These are phyloP conservation scores for Sminthurinus aureus DNA, from an alignment of 2,888 invertebrate species.

Conservation along the genomic window DNA sequence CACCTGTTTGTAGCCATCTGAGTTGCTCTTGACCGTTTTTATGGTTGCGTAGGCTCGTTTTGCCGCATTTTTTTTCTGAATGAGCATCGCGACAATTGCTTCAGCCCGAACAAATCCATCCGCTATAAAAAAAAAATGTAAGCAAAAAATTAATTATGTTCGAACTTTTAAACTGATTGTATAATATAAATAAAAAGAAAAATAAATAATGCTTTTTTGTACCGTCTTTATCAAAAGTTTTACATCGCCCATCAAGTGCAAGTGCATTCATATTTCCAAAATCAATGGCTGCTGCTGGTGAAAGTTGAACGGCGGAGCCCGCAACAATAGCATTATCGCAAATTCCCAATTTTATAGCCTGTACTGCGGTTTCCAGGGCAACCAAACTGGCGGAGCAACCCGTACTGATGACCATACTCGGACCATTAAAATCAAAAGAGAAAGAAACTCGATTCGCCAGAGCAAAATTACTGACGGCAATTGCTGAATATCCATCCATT, in stretches of 20 bases:
- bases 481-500: slow-evolving; percentile 67
- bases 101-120: slow-evolving; percentile 91
- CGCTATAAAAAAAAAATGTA: slow-evolving; percentile 66
- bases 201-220: too few relatives aligned
- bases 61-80: slow-evolving; percentile 80
- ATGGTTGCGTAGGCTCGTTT: slow-evolving; percentile 85
- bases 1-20: slow-evolving; percentile 93
- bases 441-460: too few relatives aligned
- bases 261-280: slow-evolving; percentile 70
- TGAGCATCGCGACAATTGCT: slow-evolving; percentile 79
- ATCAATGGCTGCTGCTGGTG: slow-evolving; percentile 67
- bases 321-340: slow-evolving; percentile 70
- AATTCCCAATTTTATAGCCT: slow-evolving; percentile 62
- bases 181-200: neutral
- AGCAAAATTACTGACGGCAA: too few relatives aligned
- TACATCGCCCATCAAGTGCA: slow-evolving; percentile 70
- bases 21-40: slow-evolving; percentile 88
- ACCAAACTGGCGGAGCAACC: slow-evolving; percentile 74
- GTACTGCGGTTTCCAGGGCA: slow-evolving; percentile 63
- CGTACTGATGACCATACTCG: slow-evolving; percentile 71
- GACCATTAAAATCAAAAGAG: slow-evolving; percentile 69
- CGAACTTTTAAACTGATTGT: neutral
- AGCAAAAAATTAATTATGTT: too few relatives aligned
- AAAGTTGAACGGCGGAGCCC: too few relatives aligned
- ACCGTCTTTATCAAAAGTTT: slow-evolving; percentile 74